These are phyloP conservation scores for Cichlasoma orientale DNA, from an alignment of 2,797 vertebrate species.

Conservation along the genomic window DNA sequence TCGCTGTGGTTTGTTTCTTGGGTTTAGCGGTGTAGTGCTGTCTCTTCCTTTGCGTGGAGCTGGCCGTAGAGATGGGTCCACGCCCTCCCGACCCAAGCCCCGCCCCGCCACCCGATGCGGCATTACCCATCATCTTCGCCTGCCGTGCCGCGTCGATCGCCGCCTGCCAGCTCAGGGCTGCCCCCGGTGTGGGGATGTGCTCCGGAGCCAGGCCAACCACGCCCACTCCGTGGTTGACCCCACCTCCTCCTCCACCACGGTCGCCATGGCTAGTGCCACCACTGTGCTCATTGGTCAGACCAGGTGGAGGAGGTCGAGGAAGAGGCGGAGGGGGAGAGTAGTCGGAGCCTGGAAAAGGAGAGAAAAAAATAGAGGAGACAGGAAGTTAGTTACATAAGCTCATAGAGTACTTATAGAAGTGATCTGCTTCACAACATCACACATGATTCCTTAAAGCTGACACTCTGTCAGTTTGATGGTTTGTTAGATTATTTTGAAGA, in stretches of 20 bases:
- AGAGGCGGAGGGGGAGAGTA: slow-evolving; percentile 91
- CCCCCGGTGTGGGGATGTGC: slow-evolving; percentile 93
- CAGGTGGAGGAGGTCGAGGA: slow-evolving; percentile 77
- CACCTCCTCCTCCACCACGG: slow-evolving; percentile 83
- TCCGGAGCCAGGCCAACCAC: slow-evolving; percentile 94
- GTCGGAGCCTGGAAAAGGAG: slow-evolving; percentile 81
- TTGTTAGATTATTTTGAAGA: slow-evolving; percentile 26
- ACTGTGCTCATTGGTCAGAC: slow-evolving; percentile 83
- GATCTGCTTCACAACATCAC: slow-evolving; percentile 5
- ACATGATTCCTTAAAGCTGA: neutral
- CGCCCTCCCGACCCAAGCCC: slow-evolving; percentile 75
- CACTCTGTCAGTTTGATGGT: slow-evolving; percentile 20
- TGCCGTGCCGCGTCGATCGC: slow-evolving; percentile 96
- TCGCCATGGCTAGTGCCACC: slow-evolving; percentile 78
- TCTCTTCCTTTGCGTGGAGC: slow-evolving; percentile 95
- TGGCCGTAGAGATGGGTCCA: slow-evolving; percentile 93
- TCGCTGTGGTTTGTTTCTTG: slow-evolving; percentile 93
- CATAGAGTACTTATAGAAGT: neutral
- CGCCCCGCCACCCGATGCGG: slow-evolving; percentile 60
- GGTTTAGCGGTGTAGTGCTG: slow-evolving; percentile 94
- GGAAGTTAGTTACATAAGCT: slow-evolving; percentile 17
- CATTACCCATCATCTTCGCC: slow-evolving; percentile 95
- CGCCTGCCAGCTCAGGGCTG: slow-evolving; percentile 97
- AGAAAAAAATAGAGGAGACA: slow-evolving; percentile 59
- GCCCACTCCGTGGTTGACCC: slow-evolving; percentile 75